Base-by-base conservation (phyloP, 2,113 vertebrate genomes). In the Sinocyclocheilus grahami region DNA sequence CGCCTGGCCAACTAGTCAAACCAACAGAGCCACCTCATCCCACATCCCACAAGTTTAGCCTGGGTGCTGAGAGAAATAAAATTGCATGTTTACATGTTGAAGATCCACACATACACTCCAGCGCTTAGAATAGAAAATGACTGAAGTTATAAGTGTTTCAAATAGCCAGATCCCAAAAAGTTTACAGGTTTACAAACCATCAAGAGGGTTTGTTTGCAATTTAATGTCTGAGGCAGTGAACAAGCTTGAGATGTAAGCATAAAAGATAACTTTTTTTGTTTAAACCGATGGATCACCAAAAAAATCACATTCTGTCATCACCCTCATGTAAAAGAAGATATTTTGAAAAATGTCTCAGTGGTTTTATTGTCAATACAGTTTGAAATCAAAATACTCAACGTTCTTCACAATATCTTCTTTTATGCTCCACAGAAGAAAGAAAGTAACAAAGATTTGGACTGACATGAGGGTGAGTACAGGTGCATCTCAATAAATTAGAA, bases 31-130 rank as follows among this genome's bases (percentile, higher is more conserved):
- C 71, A 75, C 39, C 20, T 46, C 71, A 75, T 74, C 69, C 69
- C 71, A 74, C 37, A 74, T 42, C 39, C 71, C 71, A 75, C 71
- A 75, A 46, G 71, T 46, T 75, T 46, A 39, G 71, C 39, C 22
- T n/a, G 71, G 11, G n/a, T 75, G 71, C 71, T 10, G 30, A 74
- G 39, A n/a, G 39, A 75, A 75, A 75, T 39, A 46, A 74, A 74
- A 75, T 46, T 46, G 39, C 39, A 75, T 75, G 39, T 46, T 75
- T 75, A 75, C 71, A 46, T 46, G 11, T 5, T 75, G 39, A 46
- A 75, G 22, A 24, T 75, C 20, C 39, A n/a, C 39, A 75, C 18
- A 46, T n/a, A 74, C 71, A 14, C 11, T 46, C 71, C 39, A 46
- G 22, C 10, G 1, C 71, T 74, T 11, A 42, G 71, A 74, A 74